These are phyloP conservation scores for Hypocryptadius cinnamomeus DNA, from an alignment of 2,113 vertebrate genomes.

Conservation along the genomic window DNA sequence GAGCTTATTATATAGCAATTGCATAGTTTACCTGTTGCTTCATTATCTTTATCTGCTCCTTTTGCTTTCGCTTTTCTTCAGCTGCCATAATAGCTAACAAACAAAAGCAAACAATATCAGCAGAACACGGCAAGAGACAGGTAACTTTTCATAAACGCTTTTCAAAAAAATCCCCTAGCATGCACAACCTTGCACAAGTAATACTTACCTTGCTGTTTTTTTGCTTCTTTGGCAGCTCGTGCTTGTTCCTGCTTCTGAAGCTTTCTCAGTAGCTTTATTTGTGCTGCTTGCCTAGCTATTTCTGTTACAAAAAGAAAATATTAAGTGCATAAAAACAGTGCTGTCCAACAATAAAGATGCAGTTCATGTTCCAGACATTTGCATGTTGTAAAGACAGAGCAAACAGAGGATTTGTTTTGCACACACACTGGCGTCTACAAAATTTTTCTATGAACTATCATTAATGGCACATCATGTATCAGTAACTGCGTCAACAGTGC, in stretches of 20 bases:
- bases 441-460: neutral
- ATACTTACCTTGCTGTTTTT: constrained; percentile 84
- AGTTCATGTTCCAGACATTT: neutral
- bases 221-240: constrained; percentile 90
- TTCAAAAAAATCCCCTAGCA: neutral
- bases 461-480: neutral
- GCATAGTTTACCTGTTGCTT: constrained; percentile 88
- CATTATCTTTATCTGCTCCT: constrained; percentile 93
- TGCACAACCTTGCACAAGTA: neutral
- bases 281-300: constrained; percentile 92
- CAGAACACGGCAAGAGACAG: neutral
- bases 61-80: constrained; percentile 90
- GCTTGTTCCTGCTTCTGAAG: constrained; percentile 91
- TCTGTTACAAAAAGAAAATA: constrained; percentile 71
- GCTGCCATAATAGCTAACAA: constrained; percentile 88
- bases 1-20: neutral
- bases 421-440: neutral
- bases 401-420: neutral
- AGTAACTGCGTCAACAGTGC: neutral
- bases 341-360: neutral
- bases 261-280: constrained; percentile 92
- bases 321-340: neutral
- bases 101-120: constrained; percentile 37
- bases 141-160: neutral
- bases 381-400: neutral